phyloP scores from a whole-genome alignment of 1,140 invertebrate genomes.

The Oreohelix idahoensis region DNA sequence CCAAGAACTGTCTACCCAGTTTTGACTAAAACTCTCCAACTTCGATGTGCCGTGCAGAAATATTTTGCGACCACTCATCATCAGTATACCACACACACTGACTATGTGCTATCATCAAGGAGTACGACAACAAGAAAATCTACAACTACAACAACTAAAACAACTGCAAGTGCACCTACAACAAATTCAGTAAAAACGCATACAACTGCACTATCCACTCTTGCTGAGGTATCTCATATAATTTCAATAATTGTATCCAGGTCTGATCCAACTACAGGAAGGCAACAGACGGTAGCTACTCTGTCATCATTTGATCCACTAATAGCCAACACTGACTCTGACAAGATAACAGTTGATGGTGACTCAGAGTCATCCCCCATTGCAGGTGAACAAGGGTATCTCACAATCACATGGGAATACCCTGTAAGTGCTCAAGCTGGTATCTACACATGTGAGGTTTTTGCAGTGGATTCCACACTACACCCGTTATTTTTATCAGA shows the following conservation, averaged over 20 bases:
- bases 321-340: not conserved
- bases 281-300: not conserved
- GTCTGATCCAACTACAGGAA: not conserved
- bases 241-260: slow-evolving; percentile 7
- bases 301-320: not conserved
- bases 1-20: slow-evolving; percentile 9
- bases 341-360: not conserved
- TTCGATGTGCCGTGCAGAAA: not conserved
- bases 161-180: not conserved
- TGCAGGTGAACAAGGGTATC: slow-evolving; percentile 10
- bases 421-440: not conserved
- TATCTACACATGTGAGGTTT: slow-evolving; percentile 6
- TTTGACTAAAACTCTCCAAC: slow-evolving; percentile 17
- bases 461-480: not conserved
- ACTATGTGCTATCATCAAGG: not conserved
- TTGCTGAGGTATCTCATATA: not conserved
- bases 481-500: not conserved
- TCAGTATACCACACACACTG: not conserved
- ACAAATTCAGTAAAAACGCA: not conserved
- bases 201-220: not conserved
- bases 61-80: not conserved
- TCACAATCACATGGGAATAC: not conserved
- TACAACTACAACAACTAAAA: not conserved
- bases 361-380: not conserved
- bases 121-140: too few relatives aligned